Evolutionary conservation across 1,140 invertebrate genomes (phyloP), one percentile per base, ranked within the genome.

Genomic region (Panagrolaimus sp.): DNA sequence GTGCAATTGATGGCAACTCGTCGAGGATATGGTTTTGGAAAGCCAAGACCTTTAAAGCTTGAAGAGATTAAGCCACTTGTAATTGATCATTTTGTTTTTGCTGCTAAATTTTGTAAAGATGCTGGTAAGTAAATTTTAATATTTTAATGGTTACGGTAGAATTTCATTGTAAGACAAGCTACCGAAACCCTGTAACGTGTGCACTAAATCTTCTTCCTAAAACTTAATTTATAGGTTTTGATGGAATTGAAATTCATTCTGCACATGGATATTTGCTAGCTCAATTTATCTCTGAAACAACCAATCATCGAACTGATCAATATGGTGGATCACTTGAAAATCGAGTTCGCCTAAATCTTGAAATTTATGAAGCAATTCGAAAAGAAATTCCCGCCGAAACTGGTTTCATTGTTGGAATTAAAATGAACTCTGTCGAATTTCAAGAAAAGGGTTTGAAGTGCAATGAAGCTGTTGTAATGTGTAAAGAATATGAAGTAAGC

Each of bases 241-340:
- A 63, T 31, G 38, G 65, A 1, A 25, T 69, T n/a, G 38, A 69
- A 46, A 43, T 73, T 9, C 72, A 73, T 44, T 65, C 46, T 23
- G 72, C 70, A 0, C 68, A 73, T 57, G 72, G 72, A 14, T 73
- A 73, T 62, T 53, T 73, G 2, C 23, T 73, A 0, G 38, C 46
- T 16, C 31, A 68, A 48, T 73, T 73, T 16, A 31, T 71, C 0
- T 73, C 71, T 2, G 69, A 70, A 31, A 53, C 48, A 0, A 43
- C 61, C 14, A 72, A 72, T 43, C 25, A 46, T 13, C 11, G 71
- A 27, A 67, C 63, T 8, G 71, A 72, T 43, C 11, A 72, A 9
- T 72, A 72, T 23, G 71, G 71, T 53, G 71, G 71, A n/a, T 23
- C 45, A 0, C 42, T 72, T 5, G 67, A 69, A 43, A 72, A 72